Conservation (phyloP, 2,888 invertebrate species). For the Sinopyrophorus schimmeli region DNA sequence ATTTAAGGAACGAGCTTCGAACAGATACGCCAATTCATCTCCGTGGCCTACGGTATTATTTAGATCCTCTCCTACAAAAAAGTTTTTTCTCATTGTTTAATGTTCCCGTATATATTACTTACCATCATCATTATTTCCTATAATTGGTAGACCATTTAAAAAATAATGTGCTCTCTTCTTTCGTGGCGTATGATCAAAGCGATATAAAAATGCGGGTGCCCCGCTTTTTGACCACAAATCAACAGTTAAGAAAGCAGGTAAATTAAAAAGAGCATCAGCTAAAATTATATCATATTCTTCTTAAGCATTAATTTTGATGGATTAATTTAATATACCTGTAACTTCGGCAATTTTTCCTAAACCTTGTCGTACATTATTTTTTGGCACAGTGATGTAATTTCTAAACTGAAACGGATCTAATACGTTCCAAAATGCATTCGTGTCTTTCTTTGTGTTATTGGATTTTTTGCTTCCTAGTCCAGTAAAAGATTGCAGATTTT, state of each 20-base stretch:
- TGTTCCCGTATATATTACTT: no score
- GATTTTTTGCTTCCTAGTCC: conserved; percentile 39
- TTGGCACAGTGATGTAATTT: conserved; percentile 47
- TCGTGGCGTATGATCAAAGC: conserved; percentile 72
- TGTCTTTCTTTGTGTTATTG: conserved; percentile 2
- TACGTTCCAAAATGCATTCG: conserved; percentile 26
- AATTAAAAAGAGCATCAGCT: conserved; percentile 77
- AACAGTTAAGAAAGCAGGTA: conserved; percentile 73
- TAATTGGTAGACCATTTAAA: conserved; percentile 67
- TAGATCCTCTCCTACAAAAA: conserved; percentile 32
- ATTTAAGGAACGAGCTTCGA: conserved; percentile 65
- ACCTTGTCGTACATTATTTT: conserved; percentile 52
- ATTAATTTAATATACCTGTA: conserved; percentile 52
- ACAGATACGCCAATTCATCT: conserved; percentile 73
- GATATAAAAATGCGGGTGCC: conserved; percentile 70
- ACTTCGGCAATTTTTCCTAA: conserved; percentile 64
- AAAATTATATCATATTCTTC: no score
- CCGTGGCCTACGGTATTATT: conserved; percentile 64
- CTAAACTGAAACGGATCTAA: conserved; percentile 46
- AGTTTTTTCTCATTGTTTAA: no score
- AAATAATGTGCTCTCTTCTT: conserved; percentile 66
- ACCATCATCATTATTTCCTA: conserved; percentile 54
- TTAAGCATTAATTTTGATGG: neutral
- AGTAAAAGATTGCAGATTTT: conserved; percentile 52
- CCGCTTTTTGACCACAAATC: conserved; percentile 67